These are phyloP conservation scores for Hypotaenidia okinawae DNA, from an alignment of 2,797 vertebrate genomes.

Conservation along the genomic window DNA sequence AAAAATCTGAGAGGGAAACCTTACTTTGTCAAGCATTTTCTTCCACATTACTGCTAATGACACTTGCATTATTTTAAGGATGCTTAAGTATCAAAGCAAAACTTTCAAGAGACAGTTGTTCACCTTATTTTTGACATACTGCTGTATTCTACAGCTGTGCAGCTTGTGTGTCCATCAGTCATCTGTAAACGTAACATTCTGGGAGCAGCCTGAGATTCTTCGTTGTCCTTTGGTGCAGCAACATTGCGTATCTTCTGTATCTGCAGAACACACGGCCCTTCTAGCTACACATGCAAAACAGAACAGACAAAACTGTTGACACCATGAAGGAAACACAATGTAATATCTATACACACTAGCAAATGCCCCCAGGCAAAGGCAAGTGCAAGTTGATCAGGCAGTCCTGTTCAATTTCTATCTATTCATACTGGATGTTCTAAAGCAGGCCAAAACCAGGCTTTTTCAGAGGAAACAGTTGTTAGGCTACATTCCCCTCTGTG, in stretches of 20 bases:
- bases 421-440: not conserved
- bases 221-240: constrained; percentile 92
- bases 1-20: not conserved
- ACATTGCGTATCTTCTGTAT: constrained; percentile 97
- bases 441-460: not conserved
- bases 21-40: not conserved
- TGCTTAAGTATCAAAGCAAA: not conserved
- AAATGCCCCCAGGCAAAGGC: not conserved
- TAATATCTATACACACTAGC: not conserved
- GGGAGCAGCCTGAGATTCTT: constrained; percentile 93
- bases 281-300: constrained; percentile 82
- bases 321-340: not conserved
- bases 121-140: constrained; percentile 96
- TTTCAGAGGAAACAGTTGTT: not conserved
- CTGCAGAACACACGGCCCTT: constrained; percentile 95
- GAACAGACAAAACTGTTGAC: constrained; percentile 18
- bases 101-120: constrained; percentile 6
- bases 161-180: constrained; percentile 95
- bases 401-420: not conserved
- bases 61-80: not conserved
- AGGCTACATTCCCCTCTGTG: not conserved
- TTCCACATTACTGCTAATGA: not conserved
- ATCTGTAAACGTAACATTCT: constrained; percentile 96
- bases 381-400: not conserved
- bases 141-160: constrained; percentile 91